Evolutionary conservation across 2,797 vertebrate species (phyloP).

Genomic region (Ispidina lecontei): DNA sequence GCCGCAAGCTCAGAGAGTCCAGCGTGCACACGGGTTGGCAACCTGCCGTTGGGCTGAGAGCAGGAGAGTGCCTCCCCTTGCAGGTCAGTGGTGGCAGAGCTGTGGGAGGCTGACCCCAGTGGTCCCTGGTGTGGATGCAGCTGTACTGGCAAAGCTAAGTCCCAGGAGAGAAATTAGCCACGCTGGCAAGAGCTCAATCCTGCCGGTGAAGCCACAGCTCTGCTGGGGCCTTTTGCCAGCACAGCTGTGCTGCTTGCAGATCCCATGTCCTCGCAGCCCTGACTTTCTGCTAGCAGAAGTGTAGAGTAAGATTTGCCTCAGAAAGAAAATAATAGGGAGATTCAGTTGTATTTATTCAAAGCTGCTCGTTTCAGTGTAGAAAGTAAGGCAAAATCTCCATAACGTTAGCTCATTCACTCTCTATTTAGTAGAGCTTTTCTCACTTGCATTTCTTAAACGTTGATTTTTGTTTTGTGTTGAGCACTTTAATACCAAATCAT

Average conservation of each 20-base stretch:
- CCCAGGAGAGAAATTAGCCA: constrained; percentile 47
- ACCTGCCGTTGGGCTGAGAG: background rate
- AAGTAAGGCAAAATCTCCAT: constrained; percentile 34
- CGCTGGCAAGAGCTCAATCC: constrained; percentile 55
- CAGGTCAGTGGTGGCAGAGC: background rate
- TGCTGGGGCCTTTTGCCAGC: constrained; percentile 55
- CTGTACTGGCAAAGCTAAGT: constrained; percentile 58
- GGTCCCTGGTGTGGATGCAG: constrained; percentile 35
- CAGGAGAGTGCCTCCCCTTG: accelerated
- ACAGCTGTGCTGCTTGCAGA: constrained; percentile 67
- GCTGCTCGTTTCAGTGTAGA: constrained; percentile 15
- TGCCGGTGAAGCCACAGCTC: constrained; percentile 43
- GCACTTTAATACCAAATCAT: constrained; percentile 55
- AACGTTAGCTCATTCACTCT: background rate
- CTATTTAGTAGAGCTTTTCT: constrained; percentile 21
- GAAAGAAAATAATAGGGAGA: constrained; percentile 53
- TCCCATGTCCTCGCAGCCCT: constrained; percentile 51
- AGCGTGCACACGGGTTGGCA: accelerated
- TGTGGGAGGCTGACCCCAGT: background rate
- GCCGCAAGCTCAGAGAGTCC: background rate
- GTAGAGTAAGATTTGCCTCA: constrained; percentile 15
- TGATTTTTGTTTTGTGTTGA: constrained; percentile 34
- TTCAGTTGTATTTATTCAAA: constrained; percentile 16
- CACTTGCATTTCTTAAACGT: constrained; percentile 13
- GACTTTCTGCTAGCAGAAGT: constrained; percentile 48